phyloP scores from a whole-genome alignment of 2,797 vertebrate species.

The Basileuterus tristriatus region DNA sequence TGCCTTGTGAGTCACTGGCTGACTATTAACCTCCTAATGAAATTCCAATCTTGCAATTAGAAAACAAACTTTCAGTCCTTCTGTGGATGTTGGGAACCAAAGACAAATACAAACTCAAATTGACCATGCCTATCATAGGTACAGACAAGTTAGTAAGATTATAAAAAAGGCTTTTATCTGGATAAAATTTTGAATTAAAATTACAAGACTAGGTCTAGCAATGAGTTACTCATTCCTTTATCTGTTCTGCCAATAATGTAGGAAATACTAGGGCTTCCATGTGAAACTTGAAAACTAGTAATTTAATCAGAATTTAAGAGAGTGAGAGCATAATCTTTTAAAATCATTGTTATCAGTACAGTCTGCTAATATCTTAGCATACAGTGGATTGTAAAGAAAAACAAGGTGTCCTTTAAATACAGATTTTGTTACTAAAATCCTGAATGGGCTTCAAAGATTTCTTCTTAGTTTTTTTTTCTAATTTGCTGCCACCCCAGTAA shows the following conservation, averaged over 20 bases:
- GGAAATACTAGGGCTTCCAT: not conserved
- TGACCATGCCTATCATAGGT: not conserved
- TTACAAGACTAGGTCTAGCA: not conserved
- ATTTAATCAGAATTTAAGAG: not conserved
- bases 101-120: not conserved
- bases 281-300: not conserved
- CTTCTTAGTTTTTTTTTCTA: not conserved
- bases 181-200: not conserved
- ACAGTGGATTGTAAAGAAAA: not conserved
- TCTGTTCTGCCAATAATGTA: not conserved
- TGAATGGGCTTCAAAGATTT: not conserved
- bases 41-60: not conserved
- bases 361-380: not conserved
- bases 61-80: not conserved
- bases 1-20: not conserved
- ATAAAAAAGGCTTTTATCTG: not conserved
- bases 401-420: not conserved
- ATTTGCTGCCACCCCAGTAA: not conserved
- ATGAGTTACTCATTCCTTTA: not conserved
- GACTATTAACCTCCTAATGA: not conserved
- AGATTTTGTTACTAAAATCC: not conserved
- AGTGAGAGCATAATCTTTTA: not conserved
- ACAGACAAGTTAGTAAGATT: not conserved
- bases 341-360: not conserved
- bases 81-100: not conserved